phyloP scores from a whole-genome alignment of 2,888 invertebrate species.

The Sacculina carcini region DNA sequence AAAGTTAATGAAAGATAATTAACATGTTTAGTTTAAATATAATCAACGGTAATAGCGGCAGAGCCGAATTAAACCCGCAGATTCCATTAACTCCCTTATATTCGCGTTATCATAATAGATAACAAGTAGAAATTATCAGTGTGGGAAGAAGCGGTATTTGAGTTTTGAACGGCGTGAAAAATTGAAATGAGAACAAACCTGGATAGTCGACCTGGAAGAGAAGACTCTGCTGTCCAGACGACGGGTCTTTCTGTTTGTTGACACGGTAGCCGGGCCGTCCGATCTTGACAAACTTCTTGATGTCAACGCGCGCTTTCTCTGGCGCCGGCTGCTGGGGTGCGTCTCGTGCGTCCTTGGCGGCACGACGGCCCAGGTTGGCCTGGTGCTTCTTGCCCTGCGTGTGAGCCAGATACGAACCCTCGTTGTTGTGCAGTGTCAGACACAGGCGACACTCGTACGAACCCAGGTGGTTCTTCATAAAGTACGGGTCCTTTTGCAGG shows the following conservation, averaged over 20 bases:
- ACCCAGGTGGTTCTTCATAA: constrained; percentile 98
- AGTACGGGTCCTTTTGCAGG: constrained; percentile 97
- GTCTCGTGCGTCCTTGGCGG: constrained; percentile 95
- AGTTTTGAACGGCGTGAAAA: too few relatives aligned
- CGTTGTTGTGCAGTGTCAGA: constrained; percentile 93
- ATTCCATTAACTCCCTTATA: too few relatives aligned
- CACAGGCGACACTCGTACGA: constrained; percentile 98
- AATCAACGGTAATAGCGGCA: too few relatives aligned
- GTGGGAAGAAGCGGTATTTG: too few relatives aligned
- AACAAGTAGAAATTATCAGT: too few relatives aligned
- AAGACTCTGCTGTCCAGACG: constrained; percentile 81
- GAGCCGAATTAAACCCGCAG: too few relatives aligned
- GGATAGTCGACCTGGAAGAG: constrained; percentile 53
- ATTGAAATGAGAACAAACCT: too few relatives aligned
- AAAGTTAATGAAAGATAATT: too few relatives aligned
- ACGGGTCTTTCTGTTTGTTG: constrained; percentile 89
- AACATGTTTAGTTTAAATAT: too few relatives aligned
- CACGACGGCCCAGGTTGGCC: constrained; percentile 84
- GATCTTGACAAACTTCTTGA: constrained; percentile 97
- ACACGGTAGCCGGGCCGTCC: constrained; percentile 96
- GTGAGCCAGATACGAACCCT: constrained; percentile 93
- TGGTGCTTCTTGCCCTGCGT: constrained; percentile 99
- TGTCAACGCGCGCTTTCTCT: constrained; percentile 85
- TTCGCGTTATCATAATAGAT: too few relatives aligned
- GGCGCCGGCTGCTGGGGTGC: constrained; percentile 79